Evolutionary conservation across 2,113 vertebrate genomes (phyloP).

Genomic region (Choloepus hoffmanni): DNA sequence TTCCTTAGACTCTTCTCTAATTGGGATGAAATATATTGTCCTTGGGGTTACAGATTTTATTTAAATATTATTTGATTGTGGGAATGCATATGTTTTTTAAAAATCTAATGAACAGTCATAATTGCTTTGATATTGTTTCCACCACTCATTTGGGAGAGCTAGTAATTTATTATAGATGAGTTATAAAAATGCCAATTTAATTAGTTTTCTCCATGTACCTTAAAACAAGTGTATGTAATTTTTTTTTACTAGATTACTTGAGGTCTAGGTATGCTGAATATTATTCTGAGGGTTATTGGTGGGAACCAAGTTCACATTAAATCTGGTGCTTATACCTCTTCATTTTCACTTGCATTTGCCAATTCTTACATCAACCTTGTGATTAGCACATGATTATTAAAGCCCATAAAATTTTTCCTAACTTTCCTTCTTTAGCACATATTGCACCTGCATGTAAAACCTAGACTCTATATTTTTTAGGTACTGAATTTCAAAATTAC

Average conservation of each 20-base stretch:
- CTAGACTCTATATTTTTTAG: background rate
- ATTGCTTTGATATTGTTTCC: background rate
- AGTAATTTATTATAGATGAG: background rate
- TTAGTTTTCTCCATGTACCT: background rate
- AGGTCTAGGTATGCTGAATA: background rate
- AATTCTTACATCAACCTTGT: background rate
- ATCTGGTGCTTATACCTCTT: background rate
- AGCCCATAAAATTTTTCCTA: background rate
- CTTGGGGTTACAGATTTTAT: background rate
- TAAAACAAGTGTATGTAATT: background rate
- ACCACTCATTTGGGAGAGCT: background rate
- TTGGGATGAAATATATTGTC: background rate
- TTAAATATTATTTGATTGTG: background rate
- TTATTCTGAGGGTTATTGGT: background rate
- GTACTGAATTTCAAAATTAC: background rate
- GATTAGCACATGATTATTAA: background rate
- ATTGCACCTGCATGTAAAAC: background rate
- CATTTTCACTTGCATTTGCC: background rate
- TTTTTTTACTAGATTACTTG: background rate
- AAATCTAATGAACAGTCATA: slow-evolving; percentile 6
- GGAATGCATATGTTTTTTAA: background rate
- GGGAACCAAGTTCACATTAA: background rate
- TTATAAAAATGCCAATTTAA: slow-evolving; percentile 48
- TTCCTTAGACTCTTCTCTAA: slow-evolving; percentile 27
- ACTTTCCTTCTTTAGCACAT: background rate